phyloP scores from a whole-genome alignment of 2,797 vertebrate species.

The Acestrorhynchus altus region DNA sequence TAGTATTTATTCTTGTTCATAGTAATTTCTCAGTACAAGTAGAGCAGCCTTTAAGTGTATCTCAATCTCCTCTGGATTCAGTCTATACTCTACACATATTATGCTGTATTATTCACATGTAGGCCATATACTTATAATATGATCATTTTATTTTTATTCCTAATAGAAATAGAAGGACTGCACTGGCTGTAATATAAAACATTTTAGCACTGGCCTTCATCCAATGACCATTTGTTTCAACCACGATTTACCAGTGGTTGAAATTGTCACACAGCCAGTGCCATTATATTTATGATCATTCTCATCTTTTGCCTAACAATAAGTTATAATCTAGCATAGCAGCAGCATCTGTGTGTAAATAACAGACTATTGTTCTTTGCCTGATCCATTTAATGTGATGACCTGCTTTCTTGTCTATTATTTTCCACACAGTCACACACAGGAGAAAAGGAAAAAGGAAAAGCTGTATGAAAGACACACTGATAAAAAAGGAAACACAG shows the following conservation, averaged over 20 bases:
- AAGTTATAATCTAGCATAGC: neutral
- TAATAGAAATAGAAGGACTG: neutral
- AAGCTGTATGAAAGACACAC: neutral
- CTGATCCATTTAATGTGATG: constrained; percentile 45
- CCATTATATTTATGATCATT: neutral
- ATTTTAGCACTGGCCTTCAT: neutral
- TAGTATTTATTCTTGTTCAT: too few species aligned
- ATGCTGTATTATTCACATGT: neutral
- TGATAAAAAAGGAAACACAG: neutral
- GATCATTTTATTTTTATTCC: neutral
- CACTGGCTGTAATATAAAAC: neutral
- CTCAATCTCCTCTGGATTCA: neutral
- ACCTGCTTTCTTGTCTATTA: constrained; percentile 48
- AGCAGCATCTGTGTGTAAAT: neutral
- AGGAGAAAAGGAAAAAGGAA: neutral
- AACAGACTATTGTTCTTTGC: constrained; percentile 17
- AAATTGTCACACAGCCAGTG: neutral
- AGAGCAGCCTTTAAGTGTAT: neutral
- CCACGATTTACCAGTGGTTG: neutral
- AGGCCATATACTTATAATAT: neutral
- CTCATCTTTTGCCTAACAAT: neutral
- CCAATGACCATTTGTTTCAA: neutral
- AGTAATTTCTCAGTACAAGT: neutral
- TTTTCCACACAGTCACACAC: constrained; percentile 22
- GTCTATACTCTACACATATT: neutral